Conservation (phyloP, 2,113 vertebrate species). For the Spea multiplicata region DNA sequence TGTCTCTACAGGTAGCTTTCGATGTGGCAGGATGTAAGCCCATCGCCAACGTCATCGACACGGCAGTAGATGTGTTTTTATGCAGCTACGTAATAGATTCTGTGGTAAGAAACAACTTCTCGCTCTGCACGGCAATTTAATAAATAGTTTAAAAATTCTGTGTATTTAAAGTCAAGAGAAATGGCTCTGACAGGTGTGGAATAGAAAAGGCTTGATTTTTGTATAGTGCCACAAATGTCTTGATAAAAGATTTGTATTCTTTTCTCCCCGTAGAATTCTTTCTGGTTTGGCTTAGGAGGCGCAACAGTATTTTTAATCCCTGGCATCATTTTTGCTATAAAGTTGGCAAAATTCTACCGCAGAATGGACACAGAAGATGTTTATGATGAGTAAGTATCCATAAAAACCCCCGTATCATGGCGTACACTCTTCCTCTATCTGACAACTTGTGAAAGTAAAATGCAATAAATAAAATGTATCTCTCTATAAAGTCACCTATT, state of each 20-base stretch:
- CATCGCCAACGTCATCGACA: conserved; percentile 86
- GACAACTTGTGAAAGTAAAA: too few relatives aligned
- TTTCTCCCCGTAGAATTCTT: conserved; percentile 77
- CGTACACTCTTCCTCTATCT: too few relatives aligned
- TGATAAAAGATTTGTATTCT: neutral
- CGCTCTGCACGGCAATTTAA: neutral
- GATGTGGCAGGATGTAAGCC: conserved; percentile 88
- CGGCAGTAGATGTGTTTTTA: conserved; percentile 75
- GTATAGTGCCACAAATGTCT: too few relatives aligned
- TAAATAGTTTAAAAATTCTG: too few relatives aligned
- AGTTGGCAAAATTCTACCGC: conserved; percentile 91
- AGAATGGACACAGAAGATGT: conserved; percentile 97
- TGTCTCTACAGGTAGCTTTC: conserved; percentile 71
- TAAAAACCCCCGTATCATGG: neutral
- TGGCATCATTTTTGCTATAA: conserved; percentile 85
- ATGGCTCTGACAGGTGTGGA: too few relatives aligned
- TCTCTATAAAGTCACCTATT: too few relatives aligned
- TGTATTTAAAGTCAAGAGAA: too few relatives aligned
- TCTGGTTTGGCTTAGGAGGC: conserved; percentile 93
- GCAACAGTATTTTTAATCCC: conserved; percentile 82
- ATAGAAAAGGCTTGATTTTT: too few relatives aligned
- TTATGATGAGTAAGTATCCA: conserved; percentile 87
- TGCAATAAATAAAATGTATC: too few relatives aligned
- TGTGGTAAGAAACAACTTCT: conserved; percentile 74
- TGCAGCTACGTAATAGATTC: conserved; percentile 84